Conservation (phyloP, 2,797 vertebrate genomes). For the Rhynchotus rufescens region DNA sequence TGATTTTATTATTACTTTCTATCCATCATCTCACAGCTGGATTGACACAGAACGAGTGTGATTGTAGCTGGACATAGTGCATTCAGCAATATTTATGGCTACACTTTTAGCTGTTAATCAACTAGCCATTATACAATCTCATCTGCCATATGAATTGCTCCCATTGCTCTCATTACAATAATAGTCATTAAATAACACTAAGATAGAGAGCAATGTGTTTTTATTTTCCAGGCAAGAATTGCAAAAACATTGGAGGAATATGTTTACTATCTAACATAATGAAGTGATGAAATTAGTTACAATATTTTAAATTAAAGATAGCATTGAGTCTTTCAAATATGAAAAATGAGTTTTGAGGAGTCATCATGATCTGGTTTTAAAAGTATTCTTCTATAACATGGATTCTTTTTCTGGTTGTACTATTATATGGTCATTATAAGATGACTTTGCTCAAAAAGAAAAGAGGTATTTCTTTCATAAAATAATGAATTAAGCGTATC, state of each 20-base stretch:
- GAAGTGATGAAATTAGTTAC: constrained; percentile 42
- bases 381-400: neutral
- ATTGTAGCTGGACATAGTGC: constrained; percentile 58
- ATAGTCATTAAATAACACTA: constrained; percentile 37
- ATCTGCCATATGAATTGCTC: constrained; percentile 29
- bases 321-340: neutral
- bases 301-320: constrained; percentile 29
- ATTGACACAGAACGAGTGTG: constrained; percentile 76
- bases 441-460: constrained; percentile 17
- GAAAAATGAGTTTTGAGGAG: neutral
- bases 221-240: constrained; percentile 58
- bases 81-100: constrained; percentile 55
- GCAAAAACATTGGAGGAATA: constrained; percentile 19
- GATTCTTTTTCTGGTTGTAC: neutral
- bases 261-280: constrained; percentile 40
- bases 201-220: constrained; percentile 39
- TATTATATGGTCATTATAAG: constrained; percentile 7
- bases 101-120: constrained; percentile 54
- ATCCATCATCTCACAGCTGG: constrained; percentile 82
- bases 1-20: constrained; percentile 85
- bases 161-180: constrained; percentile 64
- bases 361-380: neutral
- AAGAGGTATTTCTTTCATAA: constrained; percentile 4
- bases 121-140: neutral
- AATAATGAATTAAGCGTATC: neutral